Base-by-base conservation (phyloP, 1,140 invertebrate genomes). In the Ceratina australensis region DNA sequence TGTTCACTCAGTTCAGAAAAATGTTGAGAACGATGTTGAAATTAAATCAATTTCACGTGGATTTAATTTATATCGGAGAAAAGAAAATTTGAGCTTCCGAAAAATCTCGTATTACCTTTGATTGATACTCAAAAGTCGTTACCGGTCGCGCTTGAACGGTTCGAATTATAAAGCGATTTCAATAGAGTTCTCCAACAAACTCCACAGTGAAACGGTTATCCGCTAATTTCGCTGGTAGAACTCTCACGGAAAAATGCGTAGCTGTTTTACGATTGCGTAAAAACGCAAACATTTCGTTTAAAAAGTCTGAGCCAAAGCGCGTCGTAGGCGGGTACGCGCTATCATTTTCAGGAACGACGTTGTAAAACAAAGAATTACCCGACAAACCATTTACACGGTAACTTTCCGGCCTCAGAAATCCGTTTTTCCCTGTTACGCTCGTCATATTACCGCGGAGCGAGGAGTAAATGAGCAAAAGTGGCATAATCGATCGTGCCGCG, bases 401-500 rank as follows among this genome's bases (percentile, higher is more conserved):
- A 10, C 16, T 26, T 28, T 20, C 20, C 1, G 56, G 2, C 13
- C 12, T 24, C 42, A 8, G 22, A 56, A 60, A 67, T 50, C 50
- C 65, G 33, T 42, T 54, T 59, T 33, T 33, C 13, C 18, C 7
- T 47, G 56, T 52, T 49, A 22, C 47, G 12, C n/a, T 26, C 22
- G 18, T n/a, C 73, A 16, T 60, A 59, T 68, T 22, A 10, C 20
- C 13, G 26, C 7, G 42, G 12, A 16, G 42, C n/a, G 22, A 15
- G 10, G 8, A 13, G 12, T n/a, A 10, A 54, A 54, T 12, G 22
- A 49, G 42, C 20, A 22, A 28, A 59, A 24, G 1, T 28, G 20
- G 16, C 15, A 54, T 67, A 64, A 76, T 77, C 56, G 63, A 42
- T 81, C 73, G 75, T 33, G 24, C 24, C 28, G 66, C 47, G 15